Conservation (phyloP, 2,113 vertebrate species). For the Spilogale gracilis region DNA sequence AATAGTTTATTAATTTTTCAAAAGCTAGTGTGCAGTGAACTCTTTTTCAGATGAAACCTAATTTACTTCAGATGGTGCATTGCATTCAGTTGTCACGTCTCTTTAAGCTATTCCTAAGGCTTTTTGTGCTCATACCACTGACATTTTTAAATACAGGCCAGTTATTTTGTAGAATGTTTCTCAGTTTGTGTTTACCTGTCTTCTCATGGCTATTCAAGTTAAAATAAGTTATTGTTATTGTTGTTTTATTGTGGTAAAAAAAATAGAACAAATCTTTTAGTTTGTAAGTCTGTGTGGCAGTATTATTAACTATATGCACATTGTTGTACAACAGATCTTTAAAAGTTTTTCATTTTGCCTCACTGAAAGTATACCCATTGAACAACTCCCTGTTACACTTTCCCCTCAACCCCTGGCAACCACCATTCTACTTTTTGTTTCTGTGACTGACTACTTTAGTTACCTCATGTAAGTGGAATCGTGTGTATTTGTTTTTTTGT, state of each 20-base stretch:
- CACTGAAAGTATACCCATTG: neutral
- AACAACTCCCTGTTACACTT: neutral
- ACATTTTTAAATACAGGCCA: neutral
- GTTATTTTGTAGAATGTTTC: neutral
- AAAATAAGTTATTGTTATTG: neutral
- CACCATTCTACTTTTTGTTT: neutral
- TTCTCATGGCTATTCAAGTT: neutral
- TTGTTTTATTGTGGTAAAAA: neutral
- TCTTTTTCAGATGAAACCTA: neutral
- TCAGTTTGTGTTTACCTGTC: neutral
- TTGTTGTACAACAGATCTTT: neutral
- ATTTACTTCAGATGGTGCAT: neutral
- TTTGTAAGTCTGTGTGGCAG: neutral
- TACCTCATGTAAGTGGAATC: neutral
- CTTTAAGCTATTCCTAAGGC: neutral
- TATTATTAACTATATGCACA: neutral
- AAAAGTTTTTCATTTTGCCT: neutral
- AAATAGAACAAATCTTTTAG: neutral
- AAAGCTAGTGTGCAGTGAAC: neutral
- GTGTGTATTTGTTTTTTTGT: neutral
- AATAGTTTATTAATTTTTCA: neutral
- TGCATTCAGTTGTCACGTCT: neutral
- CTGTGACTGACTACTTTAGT: neutral
- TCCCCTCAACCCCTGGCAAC: neutral
- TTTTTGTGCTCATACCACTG: neutral